Base-by-base conservation (phyloP, 2,113 vertebrate species). In the Cinclus mexicanus region DNA sequence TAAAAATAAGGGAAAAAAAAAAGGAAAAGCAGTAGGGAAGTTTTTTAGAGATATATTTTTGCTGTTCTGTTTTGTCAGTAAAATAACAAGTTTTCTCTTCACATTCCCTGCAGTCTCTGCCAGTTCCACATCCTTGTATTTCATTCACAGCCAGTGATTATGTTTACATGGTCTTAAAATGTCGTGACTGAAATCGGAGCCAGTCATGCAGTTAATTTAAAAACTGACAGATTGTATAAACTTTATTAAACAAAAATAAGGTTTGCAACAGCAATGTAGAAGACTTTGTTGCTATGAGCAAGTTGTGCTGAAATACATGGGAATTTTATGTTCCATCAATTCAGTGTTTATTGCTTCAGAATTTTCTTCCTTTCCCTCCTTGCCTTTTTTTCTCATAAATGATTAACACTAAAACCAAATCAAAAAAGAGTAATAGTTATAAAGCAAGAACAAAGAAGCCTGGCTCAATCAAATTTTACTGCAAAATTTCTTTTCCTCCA, bases 141-240 rank as follows among this genome's bases (percentile, higher is more conserved):
- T 90, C 91, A 94, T 82, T 93, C 89, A 92, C 82, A 92, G 76
- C 35, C 92, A 94, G 20, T 91, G 90, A 85, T 92, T 91, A 75
- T 64, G 77, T 89, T 83, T 93, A 86, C 83, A 83, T 35, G 79
- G 86, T 75, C 87, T 93, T 93, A 93, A 83, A 97, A 87, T 90
- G 84, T 86, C 60, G 8, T 89, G 93, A 83, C 77, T 96, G 83
- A 95, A 95, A 88, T 61, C 13, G 14, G 85, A 96, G 79, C 50
- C 88, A 96, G 91, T 39, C 93, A 97, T 80, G 94, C 76, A 91
- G 84, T 59, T 95, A 96, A 97, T 96, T 95, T 89, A 96, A 95
- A 97, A 96, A 92, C 79, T 86, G 81, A 79, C 77, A 96, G 93
- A 92, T 83, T 95, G 81, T 46, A 72, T 41, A 91, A 93, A 94